phyloP scores from a whole-genome alignment of 2,888 invertebrate genomes.

The Drosophila quinaria region DNA sequence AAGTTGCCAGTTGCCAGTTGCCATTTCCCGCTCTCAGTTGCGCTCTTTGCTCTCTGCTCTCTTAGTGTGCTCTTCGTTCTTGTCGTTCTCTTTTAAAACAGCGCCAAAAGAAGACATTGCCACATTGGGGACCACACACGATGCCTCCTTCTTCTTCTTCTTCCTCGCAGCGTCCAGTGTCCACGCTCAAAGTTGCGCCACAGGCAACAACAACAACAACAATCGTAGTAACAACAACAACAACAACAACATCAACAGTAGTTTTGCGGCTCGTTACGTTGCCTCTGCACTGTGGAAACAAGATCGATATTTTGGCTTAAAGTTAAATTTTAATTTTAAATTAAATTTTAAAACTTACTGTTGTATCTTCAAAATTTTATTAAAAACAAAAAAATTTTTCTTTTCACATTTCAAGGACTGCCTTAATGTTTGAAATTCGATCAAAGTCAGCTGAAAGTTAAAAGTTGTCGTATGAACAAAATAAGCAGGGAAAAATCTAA shows the following conservation, averaged over 20 bases:
- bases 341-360: no score
- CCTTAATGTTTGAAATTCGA: no score
- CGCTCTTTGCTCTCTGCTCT: conserved; percentile 7
- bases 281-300: conserved; percentile 6
- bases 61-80: conserved; percentile 13
- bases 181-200: conserved; percentile 53
- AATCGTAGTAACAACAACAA: conserved; percentile 40
- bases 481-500: no score
- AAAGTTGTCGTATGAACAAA: no score
- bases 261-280: conserved; percentile 76
- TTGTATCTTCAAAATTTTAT: no score
- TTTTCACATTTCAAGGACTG: no score
- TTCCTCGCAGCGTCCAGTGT: conserved; percentile 7
- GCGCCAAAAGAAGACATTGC: conserved; percentile 66
- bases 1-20: background rate
- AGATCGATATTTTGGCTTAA: no score
- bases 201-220: conserved; percentile 52
- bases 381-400: no score
- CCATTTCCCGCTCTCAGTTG: no score
- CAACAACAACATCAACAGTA: conserved; percentile 57
- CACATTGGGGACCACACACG: conserved; percentile 77
- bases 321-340: no score
- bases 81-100: conserved; percentile 32
- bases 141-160: conserved; percentile 32
- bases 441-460: no score